Evolutionary conservation across 2,797 vertebrate genomes (phyloP), one percentile per base, ranked within the genome.

Genomic region (Aulostomus chinensis): DNA sequence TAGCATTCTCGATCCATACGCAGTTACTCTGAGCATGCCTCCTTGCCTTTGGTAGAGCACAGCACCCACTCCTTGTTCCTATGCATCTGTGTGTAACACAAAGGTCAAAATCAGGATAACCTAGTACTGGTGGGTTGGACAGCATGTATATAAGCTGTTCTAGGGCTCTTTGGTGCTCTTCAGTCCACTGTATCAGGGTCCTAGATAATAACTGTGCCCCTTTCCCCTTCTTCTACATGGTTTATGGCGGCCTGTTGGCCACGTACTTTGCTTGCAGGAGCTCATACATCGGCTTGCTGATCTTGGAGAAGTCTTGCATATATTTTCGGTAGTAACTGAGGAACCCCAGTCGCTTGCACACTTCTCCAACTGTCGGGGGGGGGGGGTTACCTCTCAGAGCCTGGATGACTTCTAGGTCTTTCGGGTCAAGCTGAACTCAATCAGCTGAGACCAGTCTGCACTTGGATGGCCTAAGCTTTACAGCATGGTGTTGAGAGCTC

Each of bases 401-500:
- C 9, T 26, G 24, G 2, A 26, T 10, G 9, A 9, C 9, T 26
- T 26, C 24, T 4, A 26, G 8, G 2, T 26, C 24, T n/a, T 51
- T 45, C 11, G 30, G 35, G 4, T 67, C 30, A 3, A 46, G 16
- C 4, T 6, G 0, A 2, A 48, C 43, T 20, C 48, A 30, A 4
- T 45, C 26, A 1, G 35, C 47, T 0, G 49, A 58, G 3, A 51
- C 34, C 16, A 51, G 9, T n/a, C 9, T 11, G 4, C 35, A 41
- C 6, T 68, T 68, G 16, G 25, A 22, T 3, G 18, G 25, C 2
- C 32, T 45, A 14, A 30, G 29, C 11, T 56, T 43, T 2, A 43
- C 28, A 6, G 25, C 26, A 4, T 51, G 48, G 5, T 5, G 3
- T 31, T 51, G 9, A 32, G 20, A 2, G 36, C 48, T 9, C 17